Percentiles rank a stretch among this genome's conserved stretches.
phyloP scores from a whole-genome alignment of 2,797 vertebrate genomes.

The Selene dorsalis region DNA sequence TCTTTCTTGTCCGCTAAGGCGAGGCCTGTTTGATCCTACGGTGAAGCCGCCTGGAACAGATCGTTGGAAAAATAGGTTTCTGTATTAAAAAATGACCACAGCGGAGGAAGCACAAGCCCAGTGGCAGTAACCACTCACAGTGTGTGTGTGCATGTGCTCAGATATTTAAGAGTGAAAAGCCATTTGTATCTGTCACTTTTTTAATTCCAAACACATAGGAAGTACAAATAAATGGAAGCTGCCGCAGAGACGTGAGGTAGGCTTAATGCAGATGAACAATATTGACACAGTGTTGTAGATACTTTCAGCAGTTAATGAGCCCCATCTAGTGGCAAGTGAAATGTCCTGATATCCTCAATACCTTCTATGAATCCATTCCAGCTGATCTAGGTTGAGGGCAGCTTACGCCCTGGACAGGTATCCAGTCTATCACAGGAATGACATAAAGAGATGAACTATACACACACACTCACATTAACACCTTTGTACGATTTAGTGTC shows the following conservation, averaged over 20 bases:
- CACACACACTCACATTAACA: too few species aligned
- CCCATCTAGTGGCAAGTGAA: constrained; percentile 68
- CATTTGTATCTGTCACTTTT: constrained; percentile 61
- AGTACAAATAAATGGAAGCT: constrained; percentile 37
- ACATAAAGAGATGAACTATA: too few species aligned
- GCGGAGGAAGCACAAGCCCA: constrained; percentile 43
- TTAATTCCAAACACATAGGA: constrained; percentile 62
- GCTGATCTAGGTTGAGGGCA: too few species aligned
- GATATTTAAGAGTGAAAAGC: constrained; percentile 40
- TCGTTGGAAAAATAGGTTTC: constrained; percentile 62
- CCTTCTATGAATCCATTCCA: neutral
- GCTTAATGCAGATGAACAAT: constrained; percentile 19
- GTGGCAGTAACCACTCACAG: constrained; percentile 28
- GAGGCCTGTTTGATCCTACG: constrained; percentile 64
- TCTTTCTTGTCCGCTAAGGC: constrained; percentile 61
- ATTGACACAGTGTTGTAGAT: neutral
- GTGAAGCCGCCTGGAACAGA: constrained; percentile 60
- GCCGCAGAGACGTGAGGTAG: constrained; percentile 37
- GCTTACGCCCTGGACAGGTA: too few species aligned
- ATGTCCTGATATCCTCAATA: constrained; percentile 3
- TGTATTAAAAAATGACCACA: constrained; percentile 58
- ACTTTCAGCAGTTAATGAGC: constrained; percentile 44
- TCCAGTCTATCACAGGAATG: too few species aligned
- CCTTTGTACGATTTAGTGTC: too few species aligned
- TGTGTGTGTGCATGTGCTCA: constrained; percentile 10